Evolutionary conservation across 2,113 vertebrate genomes (phyloP), one percentile per base, ranked within the genome.

Genomic region (Pluvialis apricaria): DNA sequence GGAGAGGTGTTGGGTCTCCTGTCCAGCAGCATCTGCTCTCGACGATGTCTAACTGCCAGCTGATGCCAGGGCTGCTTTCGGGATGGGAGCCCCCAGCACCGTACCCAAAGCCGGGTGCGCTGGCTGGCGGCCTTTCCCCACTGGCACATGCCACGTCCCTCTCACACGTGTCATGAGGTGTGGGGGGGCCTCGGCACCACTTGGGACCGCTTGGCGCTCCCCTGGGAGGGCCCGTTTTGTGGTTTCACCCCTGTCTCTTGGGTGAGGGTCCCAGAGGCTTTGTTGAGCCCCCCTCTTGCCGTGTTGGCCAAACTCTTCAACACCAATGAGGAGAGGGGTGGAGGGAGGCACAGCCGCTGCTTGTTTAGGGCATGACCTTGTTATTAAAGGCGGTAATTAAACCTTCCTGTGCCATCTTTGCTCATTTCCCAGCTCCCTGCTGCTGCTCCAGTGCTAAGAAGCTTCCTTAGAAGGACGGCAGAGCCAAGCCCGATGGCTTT

Each of bases 11-110:
- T 58, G 36, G 5, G 17, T 42, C 45, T 93, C 24, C 61, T 5
- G 2, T 29, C 58, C 38, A 54, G 28, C 60, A 68, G 16, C 69
- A 8, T 11, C 29, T 10, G 5, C 6, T 6, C 49, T 79, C 9
- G 3, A 0, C 1, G 2, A 17, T 3, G 1, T 11, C 25, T 28
- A 4, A 62, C 15, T 19, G 10, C 51, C 7, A 1, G 13, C 15
- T 0, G 0, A 32, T 61, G 20, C 44, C 6, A 7, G 40, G 21
- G 80, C 80, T 51, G 62, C 52, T 54, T 68, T 76, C 55, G 4
- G 2, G 32, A 2, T 62, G 75, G 28, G n/a, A 11, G 36, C 20
- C 29, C 19, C 1, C 4, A 32, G 38, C 40, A 13, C 4, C 1
- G 2, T 66, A 26, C 17, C 55, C 34, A 8, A n/a, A 58, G 52